A percentile compares a stretch with the other conserved stretches of the same genome.
These are phyloP conservation scores for Proteles cristata DNA, from an alignment of 2,113 vertebrate species.

Conservation along the genomic window DNA sequence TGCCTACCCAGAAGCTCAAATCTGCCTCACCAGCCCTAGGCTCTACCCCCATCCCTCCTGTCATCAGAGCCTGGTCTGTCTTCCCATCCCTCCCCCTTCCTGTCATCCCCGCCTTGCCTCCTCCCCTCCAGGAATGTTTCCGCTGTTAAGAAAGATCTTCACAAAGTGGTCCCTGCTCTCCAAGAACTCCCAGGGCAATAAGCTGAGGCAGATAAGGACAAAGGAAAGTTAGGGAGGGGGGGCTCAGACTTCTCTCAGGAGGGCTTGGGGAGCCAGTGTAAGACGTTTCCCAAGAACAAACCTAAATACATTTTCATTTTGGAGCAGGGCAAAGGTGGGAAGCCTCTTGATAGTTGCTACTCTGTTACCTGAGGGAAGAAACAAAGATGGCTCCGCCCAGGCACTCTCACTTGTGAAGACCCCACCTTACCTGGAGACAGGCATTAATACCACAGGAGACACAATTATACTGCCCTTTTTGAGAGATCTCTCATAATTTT, in stretches of 20 bases:
- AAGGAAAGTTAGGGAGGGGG: background rate
- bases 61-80: background rate
- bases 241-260: background rate
- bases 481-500: background rate
- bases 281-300: background rate
- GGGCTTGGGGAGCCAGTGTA: background rate
- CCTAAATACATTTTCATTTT: background rate
- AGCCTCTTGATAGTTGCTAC: background rate
- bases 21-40: background rate
- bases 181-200: background rate
- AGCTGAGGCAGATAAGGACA: background rate
- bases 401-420: too few relatives aligned
- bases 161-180: background rate
- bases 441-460: background rate
- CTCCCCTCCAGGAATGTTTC: background rate
- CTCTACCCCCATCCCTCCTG: background rate
- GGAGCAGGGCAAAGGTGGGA: background rate
- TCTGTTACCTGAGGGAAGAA: background rate
- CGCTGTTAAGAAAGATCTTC: background rate
- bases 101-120: background rate
- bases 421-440: background rate
- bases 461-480: background rate
- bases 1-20: background rate
- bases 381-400: background rate
- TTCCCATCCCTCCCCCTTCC: background rate